These are phyloP conservation scores for Sitta europaea DNA, from an alignment of 2,113 vertebrate genomes.

Conservation along the genomic window DNA sequence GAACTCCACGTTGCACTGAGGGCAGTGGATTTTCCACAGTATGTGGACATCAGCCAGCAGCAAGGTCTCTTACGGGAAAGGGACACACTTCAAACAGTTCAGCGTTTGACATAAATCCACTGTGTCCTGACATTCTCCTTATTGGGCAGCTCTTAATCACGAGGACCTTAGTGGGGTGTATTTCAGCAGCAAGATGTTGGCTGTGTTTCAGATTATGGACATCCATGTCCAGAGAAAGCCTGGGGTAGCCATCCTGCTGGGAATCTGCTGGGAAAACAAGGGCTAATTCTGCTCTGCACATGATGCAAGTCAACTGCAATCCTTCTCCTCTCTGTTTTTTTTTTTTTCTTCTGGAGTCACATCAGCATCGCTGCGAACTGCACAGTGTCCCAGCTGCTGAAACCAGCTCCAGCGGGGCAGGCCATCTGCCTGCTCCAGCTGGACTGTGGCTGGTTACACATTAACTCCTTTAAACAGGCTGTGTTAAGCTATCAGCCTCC, in stretches of 20 bases:
- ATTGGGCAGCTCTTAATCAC: neutral
- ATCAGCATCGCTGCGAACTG: neutral
- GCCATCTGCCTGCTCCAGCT: neutral
- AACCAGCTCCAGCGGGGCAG: neutral
- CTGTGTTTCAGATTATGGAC: neutral
- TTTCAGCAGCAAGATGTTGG: neutral
- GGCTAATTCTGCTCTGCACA: neutral
- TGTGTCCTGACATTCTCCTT: neutral
- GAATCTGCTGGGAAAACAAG: neutral
- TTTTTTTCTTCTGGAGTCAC: neutral
- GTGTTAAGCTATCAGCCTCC: neutral
- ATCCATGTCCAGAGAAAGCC: neutral
- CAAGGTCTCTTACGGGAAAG: neutral
- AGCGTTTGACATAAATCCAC: neutral
- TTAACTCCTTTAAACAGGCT: constrained; percentile 5
- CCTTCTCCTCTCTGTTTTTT: neutral
- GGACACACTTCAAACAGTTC: neutral
- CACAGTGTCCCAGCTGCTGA: neutral
- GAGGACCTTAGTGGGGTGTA: neutral
- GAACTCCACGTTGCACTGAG: neutral
- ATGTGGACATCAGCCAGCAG: neutral
- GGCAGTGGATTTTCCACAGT: neutral
- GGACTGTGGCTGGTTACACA: neutral
- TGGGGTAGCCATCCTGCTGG: neutral
- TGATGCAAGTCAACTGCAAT: neutral